Conservation (phyloP, 1,140 invertebrate species). For the Apis dorsata region DNA sequence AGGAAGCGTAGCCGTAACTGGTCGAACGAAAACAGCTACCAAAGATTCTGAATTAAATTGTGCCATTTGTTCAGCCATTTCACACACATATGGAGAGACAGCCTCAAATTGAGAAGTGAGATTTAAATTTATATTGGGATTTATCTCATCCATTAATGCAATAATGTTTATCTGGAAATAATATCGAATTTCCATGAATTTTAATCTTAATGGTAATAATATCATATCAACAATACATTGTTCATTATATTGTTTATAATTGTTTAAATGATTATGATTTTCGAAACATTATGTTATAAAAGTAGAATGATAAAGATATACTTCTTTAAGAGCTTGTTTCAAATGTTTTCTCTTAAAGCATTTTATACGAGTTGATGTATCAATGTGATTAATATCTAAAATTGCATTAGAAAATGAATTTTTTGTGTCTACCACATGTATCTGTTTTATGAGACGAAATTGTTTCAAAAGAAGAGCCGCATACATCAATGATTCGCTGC, state of each 20-base stretch:
- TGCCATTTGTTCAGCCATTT: conserved; percentile 65
- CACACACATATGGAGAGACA: conserved; percentile 61
- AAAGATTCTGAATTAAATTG: conserved; percentile 66
- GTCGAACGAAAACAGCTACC: conserved; percentile 69
- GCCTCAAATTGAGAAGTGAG: conserved; percentile 61
- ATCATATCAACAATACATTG: no score
- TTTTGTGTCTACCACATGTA: conserved; percentile 70
- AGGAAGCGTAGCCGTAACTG: conserved; percentile 71
- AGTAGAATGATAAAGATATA: conserved; percentile 35
- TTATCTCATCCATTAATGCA: conserved; percentile 72
- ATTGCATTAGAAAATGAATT: conserved; percentile 52
- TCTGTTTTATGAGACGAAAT: conserved; percentile 66
- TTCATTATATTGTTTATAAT: not conserved
- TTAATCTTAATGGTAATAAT: no score
- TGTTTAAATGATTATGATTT: not conserved
- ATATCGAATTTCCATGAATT: conserved; percentile 8
- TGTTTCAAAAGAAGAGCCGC: conserved; percentile 72
- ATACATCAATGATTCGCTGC: conserved; percentile 65
- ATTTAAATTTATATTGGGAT: conserved; percentile 54
- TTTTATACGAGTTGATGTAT: conserved; percentile 69
- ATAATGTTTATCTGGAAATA: conserved; percentile 69
- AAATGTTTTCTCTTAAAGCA: conserved; percentile 65
- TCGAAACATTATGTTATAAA: conserved; percentile 7
- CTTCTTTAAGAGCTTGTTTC: conserved; percentile 60
- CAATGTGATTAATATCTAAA: conserved; percentile 64